Base-by-base conservation (phyloP, 2,113 vertebrate genomes). In the Egretta garzetta region DNA sequence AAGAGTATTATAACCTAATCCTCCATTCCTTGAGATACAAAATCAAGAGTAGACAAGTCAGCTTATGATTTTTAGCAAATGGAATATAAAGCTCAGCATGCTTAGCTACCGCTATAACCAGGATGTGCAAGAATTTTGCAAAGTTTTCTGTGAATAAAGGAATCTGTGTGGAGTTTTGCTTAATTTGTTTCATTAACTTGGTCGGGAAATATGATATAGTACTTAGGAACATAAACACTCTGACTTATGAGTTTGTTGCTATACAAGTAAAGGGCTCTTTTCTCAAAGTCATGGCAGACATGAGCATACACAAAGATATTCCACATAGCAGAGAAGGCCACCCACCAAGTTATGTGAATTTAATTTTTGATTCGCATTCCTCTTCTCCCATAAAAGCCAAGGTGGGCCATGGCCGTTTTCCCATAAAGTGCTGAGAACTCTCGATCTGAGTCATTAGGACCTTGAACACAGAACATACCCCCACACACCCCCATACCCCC, bases 251-350 rank as follows among this genome's bases (percentile, higher is more conserved):
- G 87, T 93, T 96, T 97, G 92, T 96, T 96, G 90, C 95, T 87
- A 30, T 81, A 92, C 66, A 90, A 96, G 96, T 81, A 90, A 84
- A 97, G 84, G 88, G 50, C 82, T 82, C 83, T 96, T 96, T 95
- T 91, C 96, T 97, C 96, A 88, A 92, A 96, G 91, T 71, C 93
- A 76, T 64, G 86, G 96, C 97, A 97, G 95, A 95, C 94, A 79
- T 28, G 62, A 95, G 95, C 92, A 88, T 95, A 96, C 90, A 95
- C 96, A 94, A 93, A 96, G 96, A 94, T 88, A 86, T 28, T 95
- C 93, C 6, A 18, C 92, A 73, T 27, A 92, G 88, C 92, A 60
- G 75, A 63, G 62, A 21, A 85, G 97, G 94, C 97, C 97, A 97
- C 97, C 92, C 97, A 97, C 96, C 90, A 59, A 56, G 96, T 83